A percentile compares a stretch with the other conserved stretches of the same genome.
These are phyloP conservation scores for Zosterops pallidus DNA, from an alignment of 2,113 vertebrate genomes.

Conservation along the genomic window DNA sequence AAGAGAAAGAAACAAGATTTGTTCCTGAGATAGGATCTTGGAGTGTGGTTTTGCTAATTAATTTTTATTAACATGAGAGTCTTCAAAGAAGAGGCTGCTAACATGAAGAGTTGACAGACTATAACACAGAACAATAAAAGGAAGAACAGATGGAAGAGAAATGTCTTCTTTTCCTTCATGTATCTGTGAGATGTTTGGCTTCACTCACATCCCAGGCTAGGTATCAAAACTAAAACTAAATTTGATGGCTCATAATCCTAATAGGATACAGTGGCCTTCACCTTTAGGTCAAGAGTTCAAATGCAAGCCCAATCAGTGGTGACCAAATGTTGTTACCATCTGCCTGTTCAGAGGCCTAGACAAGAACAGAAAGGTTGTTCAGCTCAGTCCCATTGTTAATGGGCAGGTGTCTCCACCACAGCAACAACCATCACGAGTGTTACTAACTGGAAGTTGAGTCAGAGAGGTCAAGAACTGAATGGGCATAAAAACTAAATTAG, in stretches of 20 bases:
- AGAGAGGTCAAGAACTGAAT: constrained; percentile 57
- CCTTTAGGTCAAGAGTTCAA: constrained; percentile 39
- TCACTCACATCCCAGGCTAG: not conserved
- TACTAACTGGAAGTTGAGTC: constrained; percentile 39
- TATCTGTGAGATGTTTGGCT: not conserved
- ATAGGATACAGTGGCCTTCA: constrained; percentile 27
- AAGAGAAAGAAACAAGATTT: not conserved
- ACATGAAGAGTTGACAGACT: not conserved
- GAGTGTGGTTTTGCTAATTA: not conserved
- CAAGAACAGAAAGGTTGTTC: constrained; percentile 31
- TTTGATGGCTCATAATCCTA: constrained; percentile 18
- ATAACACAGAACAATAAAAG: not conserved
- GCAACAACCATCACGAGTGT: not conserved
- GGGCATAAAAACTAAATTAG: constrained; percentile 44
- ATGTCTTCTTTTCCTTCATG: not conserved
- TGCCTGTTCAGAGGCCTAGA: constrained; percentile 32
- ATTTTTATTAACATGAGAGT: not conserved
- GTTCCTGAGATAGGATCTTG: not conserved
- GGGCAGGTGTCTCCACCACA: constrained; percentile 33
- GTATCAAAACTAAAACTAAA: constrained; percentile 11
- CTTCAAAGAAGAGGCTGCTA: not conserved
- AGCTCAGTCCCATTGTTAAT: constrained; percentile 30
- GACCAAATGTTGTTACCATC: constrained; percentile 53
- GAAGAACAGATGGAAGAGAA: not conserved
- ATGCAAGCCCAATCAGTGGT: constrained; percentile 30